Percentiles rank a stretch among this genome's conserved stretches.
phyloP scores from a whole-genome alignment of 2,888 invertebrate species.

The Plebejus anna region DNA sequence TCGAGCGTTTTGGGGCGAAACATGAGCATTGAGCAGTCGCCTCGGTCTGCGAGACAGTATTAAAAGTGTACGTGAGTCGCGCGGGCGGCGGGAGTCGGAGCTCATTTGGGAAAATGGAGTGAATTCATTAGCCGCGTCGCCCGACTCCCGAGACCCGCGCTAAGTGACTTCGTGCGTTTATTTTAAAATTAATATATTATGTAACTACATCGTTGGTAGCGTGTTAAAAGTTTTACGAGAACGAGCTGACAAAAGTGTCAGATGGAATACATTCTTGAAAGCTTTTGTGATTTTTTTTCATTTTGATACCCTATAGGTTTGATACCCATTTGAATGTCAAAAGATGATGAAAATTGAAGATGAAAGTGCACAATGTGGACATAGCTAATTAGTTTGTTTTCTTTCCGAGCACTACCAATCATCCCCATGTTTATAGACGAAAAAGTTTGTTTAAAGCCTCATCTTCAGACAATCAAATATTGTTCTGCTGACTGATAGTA shows the following conservation, averaged over 20 bases:
- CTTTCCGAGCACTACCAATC: not conserved
- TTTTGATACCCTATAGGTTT: not conserved
- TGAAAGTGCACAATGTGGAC: no score
- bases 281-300: not conserved
- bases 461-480: not conserved
- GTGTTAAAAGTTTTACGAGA: not conserved
- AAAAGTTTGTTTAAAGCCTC: not conserved
- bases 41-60: not conserved
- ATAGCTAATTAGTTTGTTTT: no score
- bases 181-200: conserved; percentile 1
- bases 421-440: not conserved
- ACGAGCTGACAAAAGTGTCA: not conserved
- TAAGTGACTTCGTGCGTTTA: conserved; percentile 17
- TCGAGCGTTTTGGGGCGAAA: conserved; percentile 1
- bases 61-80: conserved; percentile 6
- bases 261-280: not conserved
- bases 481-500: not conserved
- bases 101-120: conserved; percentile 28
- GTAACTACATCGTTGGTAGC: not conserved
- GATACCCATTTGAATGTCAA: no score
- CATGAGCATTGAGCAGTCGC: conserved; percentile 2
- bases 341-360: no score
- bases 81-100: not conserved
- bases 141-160: not conserved
- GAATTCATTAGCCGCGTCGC: conserved; percentile 24